Base-by-base conservation (phyloP, 2,797 vertebrate genomes). In the Linurgus olivaceus region DNA sequence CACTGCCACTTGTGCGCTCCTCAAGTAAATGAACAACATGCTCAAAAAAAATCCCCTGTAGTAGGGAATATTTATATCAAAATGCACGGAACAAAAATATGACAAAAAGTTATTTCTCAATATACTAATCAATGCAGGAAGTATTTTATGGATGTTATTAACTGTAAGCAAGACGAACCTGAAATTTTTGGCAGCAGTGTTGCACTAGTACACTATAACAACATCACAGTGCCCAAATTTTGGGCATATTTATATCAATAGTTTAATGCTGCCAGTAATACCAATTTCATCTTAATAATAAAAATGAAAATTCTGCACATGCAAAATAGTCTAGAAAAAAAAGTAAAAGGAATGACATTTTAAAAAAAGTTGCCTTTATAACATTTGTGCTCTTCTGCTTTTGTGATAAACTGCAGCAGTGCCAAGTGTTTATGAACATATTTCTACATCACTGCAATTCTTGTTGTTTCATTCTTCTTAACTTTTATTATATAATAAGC, bases 141-240 rank as follows among this genome's bases (percentile, higher is more conserved):
- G 44, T 58, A 63, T 50, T 94, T 87, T 47, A 66, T 25, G 19
- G 33, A 35, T 52, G 19, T 23, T 63, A 28, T 58, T 29, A n/a
- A 35, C 44, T 40, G 18, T 15, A 40, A 72, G 58, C 23, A 70
- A 63, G 38, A 86, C 13, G 13, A 3, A 52, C 5, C 44, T 40
- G 26, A 45, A 58, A 45, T 70, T 81, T 81, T 11, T 47, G 63
- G 51, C 18, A 58, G 70, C 57, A 47, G 25, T 13, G 16, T 13
- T 47, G 38, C 23, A n/a, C 3, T 51, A 11, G 17, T 13, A 18
- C 38, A 52, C 33, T 52, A 4, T 7, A 52, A 58, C 26, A 58
- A n/a, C 38, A 65, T 3, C 0, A 0, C 23, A 52, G 19, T 58
- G 45, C 38, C 65, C 23, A 0, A 0, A n/a, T 18, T 62, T 33